A percentile compares a stretch with the other conserved stretches of the same genome.
Evolutionary conservation across 2,888 invertebrate species (phyloP).

Genomic region (Pollenia griseotomentosa): DNA sequence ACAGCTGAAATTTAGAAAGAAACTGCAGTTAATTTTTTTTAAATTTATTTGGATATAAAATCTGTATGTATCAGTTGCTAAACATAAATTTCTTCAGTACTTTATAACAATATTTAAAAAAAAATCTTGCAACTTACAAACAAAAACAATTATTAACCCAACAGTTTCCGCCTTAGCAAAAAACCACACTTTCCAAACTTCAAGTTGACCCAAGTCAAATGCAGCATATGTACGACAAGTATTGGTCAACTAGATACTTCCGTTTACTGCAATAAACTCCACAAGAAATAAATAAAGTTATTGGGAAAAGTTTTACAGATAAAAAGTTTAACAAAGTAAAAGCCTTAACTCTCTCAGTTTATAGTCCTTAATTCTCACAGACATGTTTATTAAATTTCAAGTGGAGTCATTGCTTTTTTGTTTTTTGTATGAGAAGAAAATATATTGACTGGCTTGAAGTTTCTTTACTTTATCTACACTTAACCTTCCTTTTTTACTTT

Average conservation of each 20-base stretch:
- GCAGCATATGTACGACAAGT: slow-evolving; percentile 53
- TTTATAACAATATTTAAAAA: background rate
- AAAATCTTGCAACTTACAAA: background rate
- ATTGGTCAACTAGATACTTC: slow-evolving; percentile 66
- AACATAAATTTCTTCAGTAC: slow-evolving; percentile 1
- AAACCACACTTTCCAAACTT: slow-evolving; percentile 37
- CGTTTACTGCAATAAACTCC: slow-evolving; percentile 38
- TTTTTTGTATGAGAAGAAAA: slow-evolving; percentile 12
- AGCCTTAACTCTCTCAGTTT: slow-evolving; percentile 26
- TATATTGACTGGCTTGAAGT: slow-evolving; percentile 40
- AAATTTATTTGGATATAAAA: background rate
- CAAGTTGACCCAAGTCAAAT: slow-evolving; percentile 60
- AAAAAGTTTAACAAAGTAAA: slow-evolving; percentile 58
- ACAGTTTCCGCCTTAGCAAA: slow-evolving; percentile 24
- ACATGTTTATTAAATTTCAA: slow-evolving; percentile 15
- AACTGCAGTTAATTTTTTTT: background rate
- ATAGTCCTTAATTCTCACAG: background rate
- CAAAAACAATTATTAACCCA: slow-evolving; percentile 61
- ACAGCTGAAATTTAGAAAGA: slow-evolving; percentile 55
- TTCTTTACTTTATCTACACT: slow-evolving; percentile 69
- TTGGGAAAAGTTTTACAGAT: slow-evolving; percentile 45
- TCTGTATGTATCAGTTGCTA: background rate
- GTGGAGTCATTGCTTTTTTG: slow-evolving; percentile 52
- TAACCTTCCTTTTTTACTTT: background rate
- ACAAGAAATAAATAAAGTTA: slow-evolving; percentile 53